Conservation (phyloP, 2,888 invertebrate species). For the Coleophora flavipennella region DNA sequence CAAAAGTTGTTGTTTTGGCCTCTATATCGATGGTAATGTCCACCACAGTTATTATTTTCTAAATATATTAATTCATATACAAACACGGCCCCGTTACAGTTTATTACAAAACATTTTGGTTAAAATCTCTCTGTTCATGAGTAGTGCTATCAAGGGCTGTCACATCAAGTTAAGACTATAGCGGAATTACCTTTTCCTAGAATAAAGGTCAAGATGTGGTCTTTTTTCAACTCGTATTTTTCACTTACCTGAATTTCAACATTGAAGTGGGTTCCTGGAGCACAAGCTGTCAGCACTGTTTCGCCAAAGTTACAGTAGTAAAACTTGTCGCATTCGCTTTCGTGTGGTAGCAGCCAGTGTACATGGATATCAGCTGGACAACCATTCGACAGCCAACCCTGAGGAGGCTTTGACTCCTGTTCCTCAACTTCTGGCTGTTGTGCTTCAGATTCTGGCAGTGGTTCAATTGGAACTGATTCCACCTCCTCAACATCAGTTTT, state of each 20-base stretch:
- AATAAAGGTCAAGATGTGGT: too few relatives aligned
- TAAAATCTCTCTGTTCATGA: too few relatives aligned
- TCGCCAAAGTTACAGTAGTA: constrained; percentile 32
- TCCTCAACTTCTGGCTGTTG: background rate
- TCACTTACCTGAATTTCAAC: constrained; percentile 18
- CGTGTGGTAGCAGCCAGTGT: constrained; percentile 28
- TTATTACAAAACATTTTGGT: too few relatives aligned
- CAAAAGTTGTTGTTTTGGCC: too few relatives aligned
- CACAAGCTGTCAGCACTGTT: constrained; percentile 20
- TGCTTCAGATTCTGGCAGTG: background rate
- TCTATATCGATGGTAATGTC: too few relatives aligned
- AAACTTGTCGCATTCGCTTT: constrained; percentile 26
- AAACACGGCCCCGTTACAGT: too few relatives aligned
- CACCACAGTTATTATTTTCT: too few relatives aligned
- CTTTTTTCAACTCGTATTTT: background rate
- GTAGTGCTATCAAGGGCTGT: too few relatives aligned
- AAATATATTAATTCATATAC: too few relatives aligned
- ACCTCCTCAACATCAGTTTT: too few relatives aligned
- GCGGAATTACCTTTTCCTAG: too few relatives aligned
- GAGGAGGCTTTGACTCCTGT: background rate
- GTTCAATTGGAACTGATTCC: background rate
- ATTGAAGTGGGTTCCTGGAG: constrained; percentile 21
- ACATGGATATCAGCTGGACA: constrained; percentile 25
- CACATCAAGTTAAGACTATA: too few relatives aligned
- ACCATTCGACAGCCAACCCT: constrained; percentile 18